These are phyloP conservation scores for Mormyrus hasselquistii DNA, from an alignment of 2,797 vertebrate genomes.

Conservation along the genomic window DNA sequence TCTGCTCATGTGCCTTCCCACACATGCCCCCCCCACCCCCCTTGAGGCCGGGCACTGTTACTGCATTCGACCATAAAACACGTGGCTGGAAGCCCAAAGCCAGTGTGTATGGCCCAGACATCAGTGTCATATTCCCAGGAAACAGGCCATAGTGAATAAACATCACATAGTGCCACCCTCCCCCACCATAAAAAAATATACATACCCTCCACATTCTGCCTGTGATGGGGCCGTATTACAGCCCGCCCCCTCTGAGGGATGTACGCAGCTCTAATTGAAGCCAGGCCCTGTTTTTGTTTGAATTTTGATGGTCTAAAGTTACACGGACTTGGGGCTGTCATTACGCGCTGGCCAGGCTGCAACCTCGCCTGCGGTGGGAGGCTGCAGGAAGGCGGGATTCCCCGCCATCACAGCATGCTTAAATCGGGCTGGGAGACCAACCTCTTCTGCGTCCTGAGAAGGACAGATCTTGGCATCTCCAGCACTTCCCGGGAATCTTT, in stretches of 20 bases:
- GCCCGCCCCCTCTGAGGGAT: not conserved
- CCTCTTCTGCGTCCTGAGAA: not conserved
- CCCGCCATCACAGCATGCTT: constrained; percentile 24
- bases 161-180: not conserved
- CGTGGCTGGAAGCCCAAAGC: not conserved
- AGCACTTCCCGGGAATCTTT: not conserved
- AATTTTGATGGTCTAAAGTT: constrained; percentile 61
- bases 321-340: constrained; percentile 56
- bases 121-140: not conserved
- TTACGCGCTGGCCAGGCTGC: constrained; percentile 39
- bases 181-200: not conserved
- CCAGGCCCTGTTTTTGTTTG: constrained; percentile 59
- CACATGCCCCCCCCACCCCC: not conserved
- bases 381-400: constrained; percentile 26
- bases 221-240: not conserved
- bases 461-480: not conserved
- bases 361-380: constrained; percentile 38
- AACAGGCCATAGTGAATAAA: not conserved
- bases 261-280: constrained; percentile 55
- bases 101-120: not conserved
- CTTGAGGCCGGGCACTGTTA: not conserved
- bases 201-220: not conserved
- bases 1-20: not conserved
- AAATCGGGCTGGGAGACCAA: constrained; percentile 39
- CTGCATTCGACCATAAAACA: not conserved